Evolutionary conservation across 1,140 invertebrate genomes (phyloP).

Genomic region (Phortica variegata): DNA sequence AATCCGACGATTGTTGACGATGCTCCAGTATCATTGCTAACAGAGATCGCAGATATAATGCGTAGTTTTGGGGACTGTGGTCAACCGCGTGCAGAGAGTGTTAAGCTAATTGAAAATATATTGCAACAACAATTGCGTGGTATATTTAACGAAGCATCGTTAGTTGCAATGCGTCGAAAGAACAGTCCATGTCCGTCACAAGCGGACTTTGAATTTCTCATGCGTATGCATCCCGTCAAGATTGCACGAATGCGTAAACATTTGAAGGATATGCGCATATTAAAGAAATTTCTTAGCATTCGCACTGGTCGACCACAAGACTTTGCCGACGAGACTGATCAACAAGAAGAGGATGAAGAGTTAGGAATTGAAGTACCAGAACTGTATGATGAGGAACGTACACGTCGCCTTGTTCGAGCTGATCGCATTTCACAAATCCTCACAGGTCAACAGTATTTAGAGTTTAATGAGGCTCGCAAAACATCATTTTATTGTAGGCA

Average conservation of each 20-base stretch:
- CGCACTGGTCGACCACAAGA: conserved; percentile 39
- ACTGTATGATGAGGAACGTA: conserved; percentile 51
- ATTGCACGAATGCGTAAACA: conserved; percentile 54
- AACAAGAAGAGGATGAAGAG: conserved; percentile 51
- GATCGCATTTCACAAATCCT: conserved; percentile 55
- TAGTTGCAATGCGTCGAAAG: conserved; percentile 49
- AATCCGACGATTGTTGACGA: conserved; percentile 29
- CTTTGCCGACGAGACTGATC: conserved; percentile 44
- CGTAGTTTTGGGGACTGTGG: conserved; percentile 52
- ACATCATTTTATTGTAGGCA: conserved; percentile 53
- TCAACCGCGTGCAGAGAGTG: conserved; percentile 40
- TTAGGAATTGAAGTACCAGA: conserved; percentile 44
- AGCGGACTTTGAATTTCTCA: conserved; percentile 53
- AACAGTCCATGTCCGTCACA: conserved; percentile 46
- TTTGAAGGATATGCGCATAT: conserved; percentile 47
- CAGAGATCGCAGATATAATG: conserved; percentile 55
- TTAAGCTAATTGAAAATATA: conserved; percentile 52
- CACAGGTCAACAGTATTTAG: conserved; percentile 46
- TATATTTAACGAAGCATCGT: conserved; percentile 50
- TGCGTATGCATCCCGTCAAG: conserved; percentile 50
- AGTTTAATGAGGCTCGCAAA: conserved; percentile 52
- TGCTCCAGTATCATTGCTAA: conserved; percentile 41
- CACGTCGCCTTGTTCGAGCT: conserved; percentile 47
- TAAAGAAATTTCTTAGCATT: conserved; percentile 46
- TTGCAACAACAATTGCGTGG: conserved; percentile 51